phyloP scores from a whole-genome alignment of 2,113 vertebrate genomes.

The Vicugna pacos region DNA sequence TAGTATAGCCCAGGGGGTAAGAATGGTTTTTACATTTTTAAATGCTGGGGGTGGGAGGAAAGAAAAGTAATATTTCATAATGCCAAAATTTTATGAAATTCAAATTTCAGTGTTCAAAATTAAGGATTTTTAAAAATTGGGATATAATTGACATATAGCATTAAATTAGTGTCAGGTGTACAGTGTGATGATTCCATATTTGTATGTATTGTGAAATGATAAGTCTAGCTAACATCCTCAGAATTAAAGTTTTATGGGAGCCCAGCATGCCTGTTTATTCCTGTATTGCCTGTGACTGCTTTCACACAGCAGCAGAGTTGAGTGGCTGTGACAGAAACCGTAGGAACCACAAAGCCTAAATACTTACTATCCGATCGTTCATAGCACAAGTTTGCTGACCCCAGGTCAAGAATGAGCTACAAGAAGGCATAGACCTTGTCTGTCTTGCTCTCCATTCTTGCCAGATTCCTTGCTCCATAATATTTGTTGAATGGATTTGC shows the following conservation, averaged over 20 bases:
- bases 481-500: background rate
- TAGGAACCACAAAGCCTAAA: background rate
- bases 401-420: background rate
- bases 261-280: fast-evolving
- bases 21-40: background rate
- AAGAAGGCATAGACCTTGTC: too few species aligned
- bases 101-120: background rate
- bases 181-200: background rate
- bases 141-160: too few species aligned
- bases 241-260: background rate
- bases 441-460: background rate
- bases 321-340: fast-evolving
- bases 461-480: background rate
- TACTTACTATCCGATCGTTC: background rate
- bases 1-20: background rate
- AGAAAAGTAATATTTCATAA: background rate
- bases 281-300: background rate
- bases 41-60: background rate
- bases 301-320: fast-evolving
- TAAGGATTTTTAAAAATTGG: background rate
- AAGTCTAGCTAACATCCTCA: background rate
- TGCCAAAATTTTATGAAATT: background rate
- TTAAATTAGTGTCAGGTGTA: background rate
- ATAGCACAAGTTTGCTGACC: background rate
- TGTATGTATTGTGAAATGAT: background rate